Evolutionary conservation across 2,797 vertebrate species (phyloP).

Genomic region (Peromyscus nudipes): DNA sequence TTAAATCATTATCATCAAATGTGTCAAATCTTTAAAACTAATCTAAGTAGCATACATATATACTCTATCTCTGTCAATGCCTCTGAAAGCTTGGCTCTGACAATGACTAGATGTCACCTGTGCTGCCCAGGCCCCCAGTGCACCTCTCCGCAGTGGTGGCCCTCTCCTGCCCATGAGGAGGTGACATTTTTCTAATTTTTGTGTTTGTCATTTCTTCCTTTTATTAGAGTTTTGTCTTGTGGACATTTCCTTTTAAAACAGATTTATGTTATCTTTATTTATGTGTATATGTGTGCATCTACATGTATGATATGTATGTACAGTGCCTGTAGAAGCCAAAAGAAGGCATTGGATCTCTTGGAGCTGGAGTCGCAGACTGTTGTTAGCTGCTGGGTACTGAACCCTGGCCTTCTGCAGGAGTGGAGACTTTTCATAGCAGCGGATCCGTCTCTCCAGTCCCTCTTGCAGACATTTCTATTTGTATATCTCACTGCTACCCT

Average conservation of each 20-base stretch:
- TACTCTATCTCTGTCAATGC: not conserved
- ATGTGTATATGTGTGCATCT: too few species aligned
- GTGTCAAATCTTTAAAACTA: constrained; percentile 36
- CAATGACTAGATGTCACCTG: not conserved
- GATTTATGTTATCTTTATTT: not conserved
- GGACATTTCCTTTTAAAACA: not conserved
- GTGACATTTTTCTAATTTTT: not conserved
- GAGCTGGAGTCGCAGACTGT: not conserved
- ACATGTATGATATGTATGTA: not conserved
- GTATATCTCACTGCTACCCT: not conserved
- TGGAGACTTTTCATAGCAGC: not conserved
- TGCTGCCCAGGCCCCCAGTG: fast-evolving
- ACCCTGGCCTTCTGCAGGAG: not conserved
- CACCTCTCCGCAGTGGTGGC: fast-evolving
- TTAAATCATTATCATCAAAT: not conserved
- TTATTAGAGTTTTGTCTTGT: not conserved
- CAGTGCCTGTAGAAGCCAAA: not conserved
- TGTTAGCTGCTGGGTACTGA: not conserved
- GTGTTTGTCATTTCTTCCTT: not conserved
- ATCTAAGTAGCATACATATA: not conserved
- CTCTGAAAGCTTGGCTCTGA: not conserved
- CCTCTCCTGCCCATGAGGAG: not conserved
- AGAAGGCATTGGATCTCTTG: not conserved
- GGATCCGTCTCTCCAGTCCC: not conserved
- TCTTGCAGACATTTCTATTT: not conserved